Conservation (phyloP, 2,888 invertebrate genomes). For the Oscheius sp. region DNA sequence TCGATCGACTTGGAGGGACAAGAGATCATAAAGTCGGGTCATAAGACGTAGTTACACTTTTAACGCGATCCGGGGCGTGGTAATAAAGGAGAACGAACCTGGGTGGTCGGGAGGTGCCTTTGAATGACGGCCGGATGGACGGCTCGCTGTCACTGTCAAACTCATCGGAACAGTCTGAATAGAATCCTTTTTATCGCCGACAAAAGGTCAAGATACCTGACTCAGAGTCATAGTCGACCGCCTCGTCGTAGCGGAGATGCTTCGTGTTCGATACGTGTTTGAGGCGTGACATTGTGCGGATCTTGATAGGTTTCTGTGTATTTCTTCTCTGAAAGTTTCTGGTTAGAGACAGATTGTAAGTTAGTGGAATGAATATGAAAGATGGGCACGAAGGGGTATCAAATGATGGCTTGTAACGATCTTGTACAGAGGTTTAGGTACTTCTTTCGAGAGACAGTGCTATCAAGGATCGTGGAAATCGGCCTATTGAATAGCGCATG, state of each 20-base stretch:
- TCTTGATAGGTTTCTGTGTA: too few relatives aligned
- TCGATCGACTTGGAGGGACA: neutral
- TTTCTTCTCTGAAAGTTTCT: too few relatives aligned
- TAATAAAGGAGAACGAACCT: conserved; percentile 2
- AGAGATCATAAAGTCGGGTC: conserved; percentile 5
- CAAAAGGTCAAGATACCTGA: conserved; percentile 5
- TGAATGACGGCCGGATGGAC: neutral
- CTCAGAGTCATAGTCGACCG: neutral
- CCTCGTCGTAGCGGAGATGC: conserved; percentile 4
- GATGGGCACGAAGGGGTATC: too few relatives aligned
- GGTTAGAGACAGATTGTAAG: too few relatives aligned
- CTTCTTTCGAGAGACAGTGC: too few relatives aligned
- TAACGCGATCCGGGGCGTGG: neutral
- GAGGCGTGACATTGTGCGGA: neutral
- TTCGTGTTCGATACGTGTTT: neutral
- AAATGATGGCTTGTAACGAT: too few relatives aligned
- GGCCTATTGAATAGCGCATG: too few relatives aligned
- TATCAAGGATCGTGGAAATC: too few relatives aligned
- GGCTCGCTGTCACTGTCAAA: conserved; percentile 35
- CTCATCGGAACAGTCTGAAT: conserved; percentile 22
- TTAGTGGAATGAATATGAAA: too few relatives aligned
- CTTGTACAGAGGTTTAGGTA: too few relatives aligned
- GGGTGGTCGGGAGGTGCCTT: neutral
- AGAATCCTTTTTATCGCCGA: neutral
- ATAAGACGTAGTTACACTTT: conserved; percentile 9